Base-by-base conservation (phyloP, 1,140 invertebrate species). In the Papilio helenus region DNA sequence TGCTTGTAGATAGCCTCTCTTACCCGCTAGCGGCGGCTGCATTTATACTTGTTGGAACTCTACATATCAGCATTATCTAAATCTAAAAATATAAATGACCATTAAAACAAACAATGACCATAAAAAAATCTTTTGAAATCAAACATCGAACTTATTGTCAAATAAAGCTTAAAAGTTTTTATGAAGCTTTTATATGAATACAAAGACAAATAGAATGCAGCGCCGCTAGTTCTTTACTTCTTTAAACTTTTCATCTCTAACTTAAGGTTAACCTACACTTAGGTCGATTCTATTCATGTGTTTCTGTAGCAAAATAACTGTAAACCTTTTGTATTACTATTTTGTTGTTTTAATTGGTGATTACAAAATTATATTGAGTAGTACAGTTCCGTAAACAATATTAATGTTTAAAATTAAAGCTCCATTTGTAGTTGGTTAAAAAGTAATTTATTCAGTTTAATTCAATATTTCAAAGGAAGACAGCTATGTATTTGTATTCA, bases 221-320 rank as follows among this genome's bases (percentile, higher is more conserved):
- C 23, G 58, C 58, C 23, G 58, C 58, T 61, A 61, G 23, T 4
- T 26, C 58, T 26, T 23, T 61, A 14, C 18, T 61, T 61, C 20
- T 23, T 20, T 8, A 20, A 55, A 20, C 1, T 55, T 55, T 20
- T 55, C 51, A 55, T 55, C 51, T 49, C 46, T 55, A 20, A 55
- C 51, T 55, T 55, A 55, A 55, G 51, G n/a, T 55, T 61, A 23
- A 61, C 58, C 23, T 61, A 61, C 26, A 12, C 58, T 23, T 61
- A 61, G 23, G 58, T 61, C 29, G 10, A 26, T 18, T 61, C 58
- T 61, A 61, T 61, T 61, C 58, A 61, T 61, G 58, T 61, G 58
- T 76, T 76, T 76, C 74, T 51, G 23, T 76, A 20, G 74, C 51
- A 76, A 61, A 1, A 29, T 76, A 61, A 76, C 74, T 61, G 74